Percentiles rank a stretch among this genome's conserved stretches.
These are phyloP conservation scores for Sabellastarte sp. DNA, from an alignment of 2,888 invertebrate genomes.

Conservation along the genomic window DNA sequence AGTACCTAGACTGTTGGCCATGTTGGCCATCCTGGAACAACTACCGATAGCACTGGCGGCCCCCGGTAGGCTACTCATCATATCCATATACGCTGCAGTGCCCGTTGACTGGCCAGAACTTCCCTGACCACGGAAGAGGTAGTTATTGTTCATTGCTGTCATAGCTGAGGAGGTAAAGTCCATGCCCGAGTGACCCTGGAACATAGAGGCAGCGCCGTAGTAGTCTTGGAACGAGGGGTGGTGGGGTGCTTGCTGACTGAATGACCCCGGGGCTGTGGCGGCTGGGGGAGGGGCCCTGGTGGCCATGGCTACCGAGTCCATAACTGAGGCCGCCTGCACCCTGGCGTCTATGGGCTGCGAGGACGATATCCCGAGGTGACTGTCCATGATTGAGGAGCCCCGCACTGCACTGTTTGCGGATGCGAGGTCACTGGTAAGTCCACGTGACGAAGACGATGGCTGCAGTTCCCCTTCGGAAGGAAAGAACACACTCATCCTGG, in stretches of 20 bases:
- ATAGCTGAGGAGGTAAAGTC: slow-evolving; percentile 5
- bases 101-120: slow-evolving; percentile 4
- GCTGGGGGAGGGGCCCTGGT: slow-evolving; percentile 2
- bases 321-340: too few species aligned
- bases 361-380: too few species aligned
- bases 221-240: slow-evolving; percentile 9
- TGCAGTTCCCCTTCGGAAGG: too few species aligned
- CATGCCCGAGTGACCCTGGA: neutral
- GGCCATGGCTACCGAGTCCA: slow-evolving; percentile 6
- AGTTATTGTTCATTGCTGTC: slow-evolving; percentile 5
- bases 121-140: slow-evolving; percentile 3
- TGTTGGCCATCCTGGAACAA: slow-evolving; percentile 4
- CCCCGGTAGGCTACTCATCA: slow-evolving; percentile 7
- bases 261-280: too few species aligned
- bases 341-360: too few species aligned
- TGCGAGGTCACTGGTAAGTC: slow-evolving; percentile 5
- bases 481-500: too few species aligned
- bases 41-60: slow-evolving; percentile 5
- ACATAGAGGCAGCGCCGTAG: slow-evolving; percentile 4
- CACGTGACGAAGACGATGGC: too few species aligned
- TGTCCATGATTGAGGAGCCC: neutral
- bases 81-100: slow-evolving; percentile 7
- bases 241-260: too few species aligned
- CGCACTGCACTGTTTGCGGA: neutral
- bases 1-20: slow-evolving; percentile 9